Evolutionary conservation across 2,888 invertebrate species (phyloP).

Genomic region (Biston betularia): DNA sequence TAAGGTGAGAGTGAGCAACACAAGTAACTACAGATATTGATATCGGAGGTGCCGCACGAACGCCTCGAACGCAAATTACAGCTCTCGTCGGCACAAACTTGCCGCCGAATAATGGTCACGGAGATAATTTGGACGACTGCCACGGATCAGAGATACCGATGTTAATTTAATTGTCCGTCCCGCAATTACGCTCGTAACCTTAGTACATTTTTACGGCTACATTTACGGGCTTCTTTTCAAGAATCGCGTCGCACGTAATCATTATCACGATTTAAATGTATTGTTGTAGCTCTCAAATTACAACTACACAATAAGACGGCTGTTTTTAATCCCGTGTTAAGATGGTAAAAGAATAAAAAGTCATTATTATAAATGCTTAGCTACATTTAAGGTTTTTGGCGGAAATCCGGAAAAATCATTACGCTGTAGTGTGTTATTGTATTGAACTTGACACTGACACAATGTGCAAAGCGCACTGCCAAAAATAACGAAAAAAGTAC

Average conservation of each 20-base stretch:
- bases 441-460: too few relatives aligned
- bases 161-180: conserved; percentile 41
- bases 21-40: conserved; percentile 14
- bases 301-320: background rate
- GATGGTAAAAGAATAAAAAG: background rate
- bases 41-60: conserved; percentile 9
- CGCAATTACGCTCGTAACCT: conserved; percentile 32
- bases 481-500: too few relatives aligned
- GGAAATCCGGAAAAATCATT: too few relatives aligned
- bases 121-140: conserved; percentile 44
- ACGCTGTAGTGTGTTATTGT: too few relatives aligned
- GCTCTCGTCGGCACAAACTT: conserved; percentile 27
- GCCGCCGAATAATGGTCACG: conserved; percentile 39
- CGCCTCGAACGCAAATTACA: conserved; percentile 25
- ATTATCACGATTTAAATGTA: conserved; percentile 19
- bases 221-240: conserved; percentile 21
- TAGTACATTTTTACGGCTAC: conserved; percentile 23
- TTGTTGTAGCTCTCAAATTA: conserved; percentile 19
- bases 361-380: too few relatives aligned
- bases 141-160: conserved; percentile 39
- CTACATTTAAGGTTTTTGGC: too few relatives aligned
- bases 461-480: too few relatives aligned
- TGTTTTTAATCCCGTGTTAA: background rate
- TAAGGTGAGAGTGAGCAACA: conserved; percentile 8
- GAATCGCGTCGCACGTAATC: conserved; percentile 11